phyloP scores from a whole-genome alignment of 2,113 vertebrate genomes.

The Psammodynastes pulverulentus region DNA sequence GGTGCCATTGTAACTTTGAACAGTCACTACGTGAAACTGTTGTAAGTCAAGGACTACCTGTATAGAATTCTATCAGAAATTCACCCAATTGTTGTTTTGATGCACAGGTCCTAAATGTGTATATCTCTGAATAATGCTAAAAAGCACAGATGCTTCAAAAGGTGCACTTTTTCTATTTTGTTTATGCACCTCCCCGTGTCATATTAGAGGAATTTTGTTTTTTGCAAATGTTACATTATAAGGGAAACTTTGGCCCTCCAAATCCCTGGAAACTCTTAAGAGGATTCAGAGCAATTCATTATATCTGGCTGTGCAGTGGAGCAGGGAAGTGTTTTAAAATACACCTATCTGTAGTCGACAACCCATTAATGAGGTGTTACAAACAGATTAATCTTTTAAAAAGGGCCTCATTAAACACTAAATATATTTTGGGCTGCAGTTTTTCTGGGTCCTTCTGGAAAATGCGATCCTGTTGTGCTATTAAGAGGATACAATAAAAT shows the following conservation, averaged over 20 bases:
- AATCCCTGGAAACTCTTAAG: not conserved
- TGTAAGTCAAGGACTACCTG: too few species aligned
- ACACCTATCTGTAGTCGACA: not conserved
- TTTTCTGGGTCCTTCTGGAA: not conserved
- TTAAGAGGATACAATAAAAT: not conserved
- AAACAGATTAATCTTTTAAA: not conserved
- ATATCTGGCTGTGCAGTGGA: not conserved
- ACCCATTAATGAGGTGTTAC: constrained; percentile 5
- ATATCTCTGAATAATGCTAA: not conserved
- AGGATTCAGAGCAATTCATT: not conserved
- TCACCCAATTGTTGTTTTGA: not conserved
- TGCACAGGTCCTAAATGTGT: not conserved
- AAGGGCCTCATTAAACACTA: not conserved
- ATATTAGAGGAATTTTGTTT: not conserved
- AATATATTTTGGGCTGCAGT: not conserved
- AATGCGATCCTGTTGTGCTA: not conserved
- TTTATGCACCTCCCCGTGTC: not conserved
- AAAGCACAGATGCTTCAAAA: not conserved
- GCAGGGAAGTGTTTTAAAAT: constrained; percentile 2
- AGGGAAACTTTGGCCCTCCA: not conserved
- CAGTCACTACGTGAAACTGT: too few species aligned
- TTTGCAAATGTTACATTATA: not conserved
- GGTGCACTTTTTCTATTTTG: not conserved
- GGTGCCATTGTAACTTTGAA: too few species aligned
- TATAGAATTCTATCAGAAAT: not conserved